These are phyloP conservation scores for Napeogenes inachia DNA, from an alignment of 2,888 invertebrate species.

Conservation along the genomic window DNA sequence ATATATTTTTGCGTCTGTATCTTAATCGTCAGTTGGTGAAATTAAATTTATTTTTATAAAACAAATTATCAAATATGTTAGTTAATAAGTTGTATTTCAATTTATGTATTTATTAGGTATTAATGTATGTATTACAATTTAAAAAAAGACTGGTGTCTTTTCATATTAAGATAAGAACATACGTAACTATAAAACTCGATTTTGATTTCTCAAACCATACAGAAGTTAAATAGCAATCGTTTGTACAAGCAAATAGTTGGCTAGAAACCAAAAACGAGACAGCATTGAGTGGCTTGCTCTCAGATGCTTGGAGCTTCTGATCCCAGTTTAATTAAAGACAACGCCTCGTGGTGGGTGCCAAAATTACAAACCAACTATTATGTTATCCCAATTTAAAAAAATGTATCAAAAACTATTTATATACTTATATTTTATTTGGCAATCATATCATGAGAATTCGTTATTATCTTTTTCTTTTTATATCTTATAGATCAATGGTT, in stretches of 20 bases:
- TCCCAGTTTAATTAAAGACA: conserved; percentile 65
- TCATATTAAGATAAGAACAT: neutral
- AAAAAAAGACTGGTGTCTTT: too few species aligned
- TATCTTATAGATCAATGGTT: too few species aligned
- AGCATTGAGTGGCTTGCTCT: conserved; percentile 35
- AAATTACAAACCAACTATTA: conserved; percentile 31
- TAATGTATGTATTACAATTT: too few species aligned
- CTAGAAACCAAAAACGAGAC: conserved; percentile 59
- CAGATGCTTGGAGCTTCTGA: conserved; percentile 51
- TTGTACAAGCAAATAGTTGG: conserved; percentile 61
- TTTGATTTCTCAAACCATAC: conserved; percentile 9
- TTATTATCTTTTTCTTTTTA: too few species aligned
- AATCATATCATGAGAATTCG: too few species aligned
- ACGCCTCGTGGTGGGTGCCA: conserved; percentile 42
- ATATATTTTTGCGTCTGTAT: neutral
- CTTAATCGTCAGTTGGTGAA: too few species aligned
- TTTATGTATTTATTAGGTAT: too few species aligned
- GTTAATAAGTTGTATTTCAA: too few species aligned
- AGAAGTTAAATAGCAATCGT: conserved; percentile 43
- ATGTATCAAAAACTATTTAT: neutral
- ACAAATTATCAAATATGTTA: too few species aligned
- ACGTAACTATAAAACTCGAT: neutral
- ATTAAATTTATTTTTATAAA: too few species aligned
- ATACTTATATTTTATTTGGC: neutral
- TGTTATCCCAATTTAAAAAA: neutral